Percentiles rank a stretch among this genome's conserved stretches.
These are phyloP conservation scores for Anniella stebbinsi DNA, from an alignment of 2,797 vertebrate species.

Conservation along the genomic window DNA sequence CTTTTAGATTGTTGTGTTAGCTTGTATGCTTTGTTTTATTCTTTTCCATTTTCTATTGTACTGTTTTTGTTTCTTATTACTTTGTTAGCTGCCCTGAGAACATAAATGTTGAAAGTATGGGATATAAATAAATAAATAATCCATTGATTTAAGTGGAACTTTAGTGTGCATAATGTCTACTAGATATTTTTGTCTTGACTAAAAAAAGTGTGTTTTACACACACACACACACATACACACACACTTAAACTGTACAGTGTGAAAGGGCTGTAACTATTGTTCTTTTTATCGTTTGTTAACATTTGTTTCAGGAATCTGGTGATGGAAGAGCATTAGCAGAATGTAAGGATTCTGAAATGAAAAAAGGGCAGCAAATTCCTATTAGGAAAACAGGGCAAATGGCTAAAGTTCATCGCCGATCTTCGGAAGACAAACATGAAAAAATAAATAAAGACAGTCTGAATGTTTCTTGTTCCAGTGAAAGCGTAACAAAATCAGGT, in stretches of 20 bases:
- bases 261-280: not conserved
- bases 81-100: not conserved
- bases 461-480: slow-evolving; percentile 60
- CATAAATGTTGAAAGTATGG: not conserved
- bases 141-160: not conserved
- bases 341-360: slow-evolving; percentile 81
- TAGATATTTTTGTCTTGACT: not conserved
- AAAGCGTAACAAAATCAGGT: slow-evolving; percentile 84
- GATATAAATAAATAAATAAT: not conserved
- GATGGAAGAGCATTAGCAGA: slow-evolving; percentile 85
- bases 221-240: not conserved
- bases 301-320: slow-evolving; percentile 83
- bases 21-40: not conserved
- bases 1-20: not conserved
- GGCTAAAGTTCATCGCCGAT: slow-evolving; percentile 68
- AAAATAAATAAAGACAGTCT: slow-evolving; percentile 78
- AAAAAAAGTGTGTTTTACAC: not conserved
- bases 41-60: not conserved
- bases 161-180: not conserved
- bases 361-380: slow-evolving; percentile 76
- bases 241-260: not conserved
- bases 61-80: not conserved
- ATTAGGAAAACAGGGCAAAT: slow-evolving; percentile 77
- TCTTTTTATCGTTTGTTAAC: slow-evolving; percentile 11
- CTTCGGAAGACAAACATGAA: slow-evolving; percentile 82